A percentile compares a stretch with the other conserved stretches of the same genome.
phyloP scores from a whole-genome alignment of 1,140 invertebrate genomes.

The Globodera ellingtonae region DNA sequence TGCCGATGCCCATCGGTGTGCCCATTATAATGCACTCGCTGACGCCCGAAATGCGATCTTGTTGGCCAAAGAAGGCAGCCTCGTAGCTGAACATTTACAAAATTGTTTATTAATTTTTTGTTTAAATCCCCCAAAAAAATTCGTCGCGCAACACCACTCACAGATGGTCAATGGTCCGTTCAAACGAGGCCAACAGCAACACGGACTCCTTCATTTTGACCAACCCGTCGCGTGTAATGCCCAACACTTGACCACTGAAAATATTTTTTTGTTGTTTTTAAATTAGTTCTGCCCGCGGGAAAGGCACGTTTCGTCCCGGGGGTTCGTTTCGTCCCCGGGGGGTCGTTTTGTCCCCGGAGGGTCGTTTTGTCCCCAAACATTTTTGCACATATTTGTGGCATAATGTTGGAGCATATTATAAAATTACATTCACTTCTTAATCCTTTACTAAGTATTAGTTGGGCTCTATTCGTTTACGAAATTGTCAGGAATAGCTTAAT shows the following conservation, averaged over 20 bases:
- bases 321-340: not conserved
- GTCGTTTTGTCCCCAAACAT: not conserved
- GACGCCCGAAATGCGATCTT: conserved; percentile 88
- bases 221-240: conserved; percentile 91
- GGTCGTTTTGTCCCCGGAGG: not conserved
- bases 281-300: not conserved
- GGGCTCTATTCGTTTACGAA: too few species aligned
- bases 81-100: conserved; percentile 69
- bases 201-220: conserved; percentile 99
- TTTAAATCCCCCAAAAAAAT: not conserved
- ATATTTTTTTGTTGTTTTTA: not conserved
- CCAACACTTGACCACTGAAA: conserved; percentile 85
- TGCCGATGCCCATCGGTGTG: conserved; percentile 88
- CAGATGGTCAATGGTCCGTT: conserved; percentile 96
- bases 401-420: too few species aligned
- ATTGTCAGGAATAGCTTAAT: too few species aligned
- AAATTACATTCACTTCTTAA: too few species aligned
- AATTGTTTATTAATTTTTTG: too few species aligned
- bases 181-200: conserved; percentile 96
- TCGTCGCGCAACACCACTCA: conserved; percentile 69
- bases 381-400: too few species aligned
- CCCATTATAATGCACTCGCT: conserved; percentile 98
- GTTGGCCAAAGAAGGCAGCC: conserved; percentile 95
- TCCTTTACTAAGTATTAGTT: too few species aligned
- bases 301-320: too few species aligned